Base-by-base conservation (phyloP, 30 jellyfish, hydroid and myxozoan genomes). In the Cassiopea xamachana region DNA sequence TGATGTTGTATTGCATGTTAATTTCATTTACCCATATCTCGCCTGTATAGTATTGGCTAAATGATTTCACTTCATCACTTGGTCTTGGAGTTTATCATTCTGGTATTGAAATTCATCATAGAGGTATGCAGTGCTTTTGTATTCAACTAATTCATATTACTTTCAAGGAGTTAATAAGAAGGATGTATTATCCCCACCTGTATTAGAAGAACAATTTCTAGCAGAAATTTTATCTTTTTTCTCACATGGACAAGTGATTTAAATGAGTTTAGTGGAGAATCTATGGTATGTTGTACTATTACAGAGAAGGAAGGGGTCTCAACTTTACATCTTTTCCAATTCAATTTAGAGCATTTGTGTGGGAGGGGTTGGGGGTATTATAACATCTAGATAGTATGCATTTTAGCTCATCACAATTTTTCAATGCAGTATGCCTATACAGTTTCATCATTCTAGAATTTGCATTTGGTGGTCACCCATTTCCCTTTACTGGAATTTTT, bases 391-490 rank as follows among this genome's bases (percentile, higher is more conserved):
- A 27, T 27, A 27, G 39, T 27, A 27, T 27, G 39, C 39, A 27
- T 27, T 14, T 3, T 3, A 3, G 75, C 7, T 2, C 75, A 39
- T 74, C 80, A 7, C 45, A 78, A 3, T 8, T 5, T 2, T 10
- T 55, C 12, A 0, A 3, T 55, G 12, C 12, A 55, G 12, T 10
- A 55, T 55, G 7, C 12, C 7, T 0, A 55, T 55, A 3, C 64
- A 0, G 0, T 6, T 55, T 55, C 12, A 10, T 55, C 64, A 55
- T 69, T 88, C 61, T 55, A 96, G 99, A 96, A 72, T 92, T 82
- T 92, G 99, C 99, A 1, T 96, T 78, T 96, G 99, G 98, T 48
- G 99, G 99, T 45, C 99, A 96, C 71, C 99, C 99, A 7, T 96
- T 92, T 89, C 96, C 94, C 14, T 88, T 89, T 78, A 96, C 98